These are phyloP conservation scores for Dasyprocta punctata DNA, from an alignment of 2,113 vertebrate species.

Conservation along the genomic window DNA sequence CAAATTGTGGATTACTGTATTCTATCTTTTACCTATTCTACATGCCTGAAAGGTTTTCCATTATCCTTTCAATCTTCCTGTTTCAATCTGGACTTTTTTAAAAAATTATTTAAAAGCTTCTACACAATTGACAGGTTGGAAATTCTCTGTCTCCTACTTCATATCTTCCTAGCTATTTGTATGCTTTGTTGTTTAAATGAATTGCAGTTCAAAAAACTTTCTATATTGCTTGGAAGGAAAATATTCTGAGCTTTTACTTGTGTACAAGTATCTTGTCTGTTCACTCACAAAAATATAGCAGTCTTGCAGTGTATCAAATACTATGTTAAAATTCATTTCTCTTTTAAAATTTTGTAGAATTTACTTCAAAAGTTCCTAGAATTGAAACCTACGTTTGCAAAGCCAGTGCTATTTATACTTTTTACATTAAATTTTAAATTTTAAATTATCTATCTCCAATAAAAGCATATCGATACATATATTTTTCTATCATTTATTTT, in stretches of 20 bases:
- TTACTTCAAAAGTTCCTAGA: not conserved
- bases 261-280: not conserved
- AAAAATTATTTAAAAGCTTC: not conserved
- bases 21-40: not conserved
- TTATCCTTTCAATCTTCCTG: not conserved
- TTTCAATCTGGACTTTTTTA: not conserved
- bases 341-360: conserved; percentile 16
- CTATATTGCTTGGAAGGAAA: not conserved
- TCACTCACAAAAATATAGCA: not conserved
- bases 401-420: not conserved
- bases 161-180: not conserved
- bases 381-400: not conserved
- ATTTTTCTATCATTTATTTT: not conserved
- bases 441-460: not conserved
- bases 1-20: not conserved
- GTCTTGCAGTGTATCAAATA: not conserved
- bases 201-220: not conserved
- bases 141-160: not conserved
- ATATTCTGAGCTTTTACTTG: not conserved
- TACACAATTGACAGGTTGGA: not conserved
- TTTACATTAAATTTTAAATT: not conserved
- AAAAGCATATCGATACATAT: not conserved
- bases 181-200: not conserved
- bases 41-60: not conserved
- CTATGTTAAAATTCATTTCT: conserved; percentile 10